Evolutionary conservation across 1,140 invertebrate genomes (phyloP).

Genomic region (Diorhabda sublineata): DNA sequence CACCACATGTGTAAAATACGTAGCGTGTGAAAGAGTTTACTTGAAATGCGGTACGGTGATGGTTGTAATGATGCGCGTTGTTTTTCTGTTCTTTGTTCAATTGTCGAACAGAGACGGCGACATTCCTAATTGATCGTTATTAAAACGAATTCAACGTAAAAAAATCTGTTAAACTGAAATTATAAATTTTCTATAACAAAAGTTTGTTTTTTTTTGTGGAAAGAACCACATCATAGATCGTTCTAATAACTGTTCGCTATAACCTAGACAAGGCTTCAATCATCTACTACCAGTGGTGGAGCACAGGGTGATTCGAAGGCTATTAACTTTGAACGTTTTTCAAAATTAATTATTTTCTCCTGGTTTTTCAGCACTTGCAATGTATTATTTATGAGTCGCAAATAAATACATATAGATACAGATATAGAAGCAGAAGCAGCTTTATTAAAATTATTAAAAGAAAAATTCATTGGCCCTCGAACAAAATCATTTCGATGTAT

Average conservation of each 20-base stretch:
- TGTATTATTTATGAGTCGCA: no score
- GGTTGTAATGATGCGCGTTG: not conserved
- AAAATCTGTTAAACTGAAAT: no score
- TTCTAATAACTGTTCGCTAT: not conserved
- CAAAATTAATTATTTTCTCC: no score
- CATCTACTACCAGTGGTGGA: not conserved
- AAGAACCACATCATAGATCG: not conserved
- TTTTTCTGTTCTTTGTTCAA: conserved; percentile 1
- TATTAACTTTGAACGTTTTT: no score
- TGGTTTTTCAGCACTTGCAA: no score
- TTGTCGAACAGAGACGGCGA: not conserved
- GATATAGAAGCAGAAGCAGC: no score
- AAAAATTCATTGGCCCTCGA: no score
- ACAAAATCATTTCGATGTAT: no score
- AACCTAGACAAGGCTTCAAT: not conserved
- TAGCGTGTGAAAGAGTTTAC: conserved; percentile 41
- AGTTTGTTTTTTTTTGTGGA: not conserved
- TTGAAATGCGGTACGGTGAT: conserved; percentile 19
- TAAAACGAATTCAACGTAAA: not conserved
- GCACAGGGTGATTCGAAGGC: no score
- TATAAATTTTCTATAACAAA: not conserved
- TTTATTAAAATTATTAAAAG: no score
- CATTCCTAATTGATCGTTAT: not conserved
- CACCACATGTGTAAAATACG: conserved; percentile 31
- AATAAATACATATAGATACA: no score